Conservation (phyloP, 2,797 vertebrate species). For the Arremon brunneinucha region DNA sequence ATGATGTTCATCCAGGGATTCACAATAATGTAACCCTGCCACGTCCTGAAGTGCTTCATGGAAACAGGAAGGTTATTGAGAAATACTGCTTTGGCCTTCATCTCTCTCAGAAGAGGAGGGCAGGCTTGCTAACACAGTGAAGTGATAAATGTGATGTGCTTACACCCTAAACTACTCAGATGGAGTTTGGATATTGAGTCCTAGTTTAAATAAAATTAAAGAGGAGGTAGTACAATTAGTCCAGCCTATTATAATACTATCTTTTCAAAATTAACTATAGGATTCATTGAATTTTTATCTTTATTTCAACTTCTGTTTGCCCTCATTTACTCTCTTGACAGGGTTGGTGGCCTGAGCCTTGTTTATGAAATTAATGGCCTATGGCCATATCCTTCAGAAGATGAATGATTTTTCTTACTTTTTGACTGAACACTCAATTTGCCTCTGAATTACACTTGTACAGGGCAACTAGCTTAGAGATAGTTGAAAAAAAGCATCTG, state of each 20-base stretch:
- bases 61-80: background rate
- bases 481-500: background rate
- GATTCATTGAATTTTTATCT: background rate
- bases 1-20: background rate
- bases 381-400: background rate
- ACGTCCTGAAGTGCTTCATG: background rate
- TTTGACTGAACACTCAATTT: background rate
- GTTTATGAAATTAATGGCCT: background rate
- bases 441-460: background rate
- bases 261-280: background rate
- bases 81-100: background rate
- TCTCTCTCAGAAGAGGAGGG: background rate
- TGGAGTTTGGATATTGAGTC: background rate
- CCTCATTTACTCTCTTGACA: background rate
- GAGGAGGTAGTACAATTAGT: background rate
- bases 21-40: background rate
- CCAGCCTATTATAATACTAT: background rate
- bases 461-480: background rate
- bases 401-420: background rate
- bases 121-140: background rate
- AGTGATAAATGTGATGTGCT: background rate
- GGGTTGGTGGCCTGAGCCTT: background rate
- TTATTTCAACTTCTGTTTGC: background rate
- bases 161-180: background rate
- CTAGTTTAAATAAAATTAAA: background rate